These are phyloP conservation scores for Cephonodes hylas DNA, from an alignment of 2,888 invertebrate genomes.

Conservation along the genomic window DNA sequence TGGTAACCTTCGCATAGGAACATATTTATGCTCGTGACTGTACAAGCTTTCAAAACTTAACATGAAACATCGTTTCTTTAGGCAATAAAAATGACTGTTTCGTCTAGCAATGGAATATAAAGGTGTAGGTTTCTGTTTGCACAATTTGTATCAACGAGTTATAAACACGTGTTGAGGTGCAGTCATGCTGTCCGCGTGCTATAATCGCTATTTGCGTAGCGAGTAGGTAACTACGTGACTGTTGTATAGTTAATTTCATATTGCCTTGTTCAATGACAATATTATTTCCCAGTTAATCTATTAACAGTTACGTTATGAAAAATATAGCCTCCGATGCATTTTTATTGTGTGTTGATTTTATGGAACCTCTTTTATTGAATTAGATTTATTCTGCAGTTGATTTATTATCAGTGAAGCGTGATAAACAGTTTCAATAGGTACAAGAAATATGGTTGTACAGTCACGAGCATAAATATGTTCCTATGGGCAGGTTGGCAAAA, in stretches of 20 bases:
- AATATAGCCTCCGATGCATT: not conserved
- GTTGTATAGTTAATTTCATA: not conserved
- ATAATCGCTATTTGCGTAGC: not conserved
- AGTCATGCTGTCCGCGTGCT: constrained; percentile 19
- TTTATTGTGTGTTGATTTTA: not conserved
- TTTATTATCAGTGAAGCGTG: not conserved
- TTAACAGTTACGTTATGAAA: not conserved
- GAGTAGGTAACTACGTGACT: not conserved
- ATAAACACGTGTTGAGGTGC: constrained; percentile 21
- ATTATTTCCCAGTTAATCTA: not conserved
- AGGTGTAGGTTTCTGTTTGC: constrained; percentile 38
- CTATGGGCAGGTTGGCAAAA: too few relatives aligned
- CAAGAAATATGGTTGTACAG: too few relatives aligned
- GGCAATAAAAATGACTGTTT: constrained; percentile 36
- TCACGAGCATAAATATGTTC: too few relatives aligned
- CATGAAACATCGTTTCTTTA: constrained; percentile 21
- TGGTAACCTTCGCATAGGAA: too few relatives aligned
- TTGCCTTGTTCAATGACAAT: not conserved
- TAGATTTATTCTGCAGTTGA: not conserved
- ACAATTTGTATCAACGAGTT: constrained; percentile 41
- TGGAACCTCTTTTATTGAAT: not conserved
- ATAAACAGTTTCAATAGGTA: too few relatives aligned
- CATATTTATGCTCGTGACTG: too few relatives aligned
- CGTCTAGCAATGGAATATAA: constrained; percentile 42
- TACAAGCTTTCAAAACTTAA: too few relatives aligned